Evolutionary conservation across 2,888 invertebrate genomes (phyloP), one percentile per base, ranked within the genome.

Genomic region (Euzetes globulus): DNA sequence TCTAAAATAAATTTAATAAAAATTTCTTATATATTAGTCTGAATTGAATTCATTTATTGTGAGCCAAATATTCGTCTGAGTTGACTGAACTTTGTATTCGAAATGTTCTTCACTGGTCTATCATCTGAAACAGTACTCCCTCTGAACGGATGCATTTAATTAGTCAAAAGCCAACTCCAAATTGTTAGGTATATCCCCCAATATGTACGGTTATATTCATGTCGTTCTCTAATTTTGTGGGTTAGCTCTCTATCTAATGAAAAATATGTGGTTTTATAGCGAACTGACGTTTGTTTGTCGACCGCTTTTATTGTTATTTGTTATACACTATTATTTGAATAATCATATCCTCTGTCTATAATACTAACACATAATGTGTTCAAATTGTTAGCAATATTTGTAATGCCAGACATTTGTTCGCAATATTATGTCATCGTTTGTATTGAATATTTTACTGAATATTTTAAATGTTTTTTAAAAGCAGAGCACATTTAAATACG

Each of bases 121-220:
- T 55, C 55, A 55, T 29, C 63, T 63, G 63, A 22, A 63, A 63
- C 63, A 63, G 29, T 29, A 63, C 63, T 63, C 63, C 63, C 63
- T 63, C 63, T 29, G 29, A 63, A 29, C 63, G 63, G 63, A 63
- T 63, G 63, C 25, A 17, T 63, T 63, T 63, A 63, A 63, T 63
- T 63, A 63, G 63, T 33, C 15, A 22, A 55, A 27, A 63, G 63
- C 25, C 29, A 63, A 3, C 29, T 55, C 22, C 7, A 63, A 63
- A 63, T 29, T 63, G 33, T 63, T 63, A 63, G 63, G 63, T 63
- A 63, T 63, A 29, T 27, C 17, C 17, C 13, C n/a, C 13, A 63
- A n/a, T 9, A 29, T 15, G 63, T 11, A 33, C 29, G 33, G 17
- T 19, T 22, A 29, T 63, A 29, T 63, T 63, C 25, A 17, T 11